Conservation (phyloP, 1,140 invertebrate species). For the Coelopa frigida region DNA sequence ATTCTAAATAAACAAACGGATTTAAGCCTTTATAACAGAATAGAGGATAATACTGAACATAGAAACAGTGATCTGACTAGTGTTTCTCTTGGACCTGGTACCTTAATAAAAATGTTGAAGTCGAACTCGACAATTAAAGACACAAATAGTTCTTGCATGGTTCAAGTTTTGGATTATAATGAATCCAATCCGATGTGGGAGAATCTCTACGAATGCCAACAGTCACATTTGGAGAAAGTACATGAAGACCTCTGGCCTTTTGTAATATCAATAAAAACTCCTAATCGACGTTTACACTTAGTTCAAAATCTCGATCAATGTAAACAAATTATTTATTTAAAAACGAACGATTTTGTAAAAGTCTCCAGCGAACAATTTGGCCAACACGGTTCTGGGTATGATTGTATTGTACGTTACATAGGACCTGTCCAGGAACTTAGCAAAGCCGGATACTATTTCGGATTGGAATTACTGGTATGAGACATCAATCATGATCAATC, state of each 20-base stretch:
- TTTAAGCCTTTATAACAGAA: slow-evolving; percentile 8
- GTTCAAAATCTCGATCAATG: slow-evolving; percentile 45
- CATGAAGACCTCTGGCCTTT: slow-evolving; percentile 45
- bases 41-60: slow-evolving; percentile 1
- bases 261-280: slow-evolving; percentile 46
- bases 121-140: slow-evolving; percentile 4
- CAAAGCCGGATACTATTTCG: slow-evolving; percentile 50
- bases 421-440: slow-evolving; percentile 49
- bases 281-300: slow-evolving; percentile 47
- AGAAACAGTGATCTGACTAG: neutral
- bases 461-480: slow-evolving; percentile 52
- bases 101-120: slow-evolving; percentile 22
- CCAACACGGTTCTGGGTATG: slow-evolving; percentile 12
- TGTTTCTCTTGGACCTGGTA: slow-evolving; percentile 14
- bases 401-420: slow-evolving; percentile 48
- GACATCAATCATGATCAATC: neutral
- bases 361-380: slow-evolving; percentile 39
- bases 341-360: slow-evolving; percentile 33
- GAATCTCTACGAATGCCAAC: slow-evolving; percentile 22
- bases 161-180: slow-evolving; percentile 22
- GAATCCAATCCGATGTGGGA: slow-evolving; percentile 13
- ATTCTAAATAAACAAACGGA: slow-evolving; percentile 7
- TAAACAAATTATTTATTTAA: slow-evolving; percentile 40
- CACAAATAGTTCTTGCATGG: slow-evolving; percentile 16
- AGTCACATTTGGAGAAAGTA: slow-evolving; percentile 16